These are phyloP conservation scores for Pachycephala philippinensis DNA, from an alignment of 2,113 vertebrate species.

Conservation along the genomic window DNA sequence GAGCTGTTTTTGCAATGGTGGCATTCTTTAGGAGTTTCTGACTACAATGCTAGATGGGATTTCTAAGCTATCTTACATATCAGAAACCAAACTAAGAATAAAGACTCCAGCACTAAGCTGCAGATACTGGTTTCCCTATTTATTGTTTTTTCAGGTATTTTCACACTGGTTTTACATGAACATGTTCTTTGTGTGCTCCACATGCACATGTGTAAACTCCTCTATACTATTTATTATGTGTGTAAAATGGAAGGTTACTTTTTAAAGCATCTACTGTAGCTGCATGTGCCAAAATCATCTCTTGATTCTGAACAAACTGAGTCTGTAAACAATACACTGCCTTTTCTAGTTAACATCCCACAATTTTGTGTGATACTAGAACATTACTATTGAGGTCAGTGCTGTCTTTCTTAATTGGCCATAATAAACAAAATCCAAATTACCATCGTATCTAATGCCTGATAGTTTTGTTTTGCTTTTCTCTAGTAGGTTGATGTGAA, in stretches of 20 bases:
- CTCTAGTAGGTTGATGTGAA: not conserved
- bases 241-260: not conserved
- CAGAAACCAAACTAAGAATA: not conserved
- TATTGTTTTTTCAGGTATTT: not conserved
- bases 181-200: not conserved
- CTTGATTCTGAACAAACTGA: not conserved
- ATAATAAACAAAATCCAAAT: not conserved
- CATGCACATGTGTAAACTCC: not conserved
- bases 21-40: not conserved
- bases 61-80: not conserved
- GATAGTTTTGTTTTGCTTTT: not conserved
- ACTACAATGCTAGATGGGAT: not conserved
- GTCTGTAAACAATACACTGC: not conserved
- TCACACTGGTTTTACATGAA: not conserved
- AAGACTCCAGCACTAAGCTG: not conserved
- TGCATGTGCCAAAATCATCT: not conserved
- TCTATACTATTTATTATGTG: not conserved
- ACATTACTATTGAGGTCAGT: not conserved
- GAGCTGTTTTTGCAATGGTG: not conserved
- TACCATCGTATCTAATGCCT: not conserved
- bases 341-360: not conserved
- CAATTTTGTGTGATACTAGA: not conserved
- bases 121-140: not conserved
- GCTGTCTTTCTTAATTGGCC: not conserved
- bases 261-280: not conserved